Evolutionary conservation across 1,140 invertebrate species (phyloP).

Genomic region (Harpegnathos saltator): DNA sequence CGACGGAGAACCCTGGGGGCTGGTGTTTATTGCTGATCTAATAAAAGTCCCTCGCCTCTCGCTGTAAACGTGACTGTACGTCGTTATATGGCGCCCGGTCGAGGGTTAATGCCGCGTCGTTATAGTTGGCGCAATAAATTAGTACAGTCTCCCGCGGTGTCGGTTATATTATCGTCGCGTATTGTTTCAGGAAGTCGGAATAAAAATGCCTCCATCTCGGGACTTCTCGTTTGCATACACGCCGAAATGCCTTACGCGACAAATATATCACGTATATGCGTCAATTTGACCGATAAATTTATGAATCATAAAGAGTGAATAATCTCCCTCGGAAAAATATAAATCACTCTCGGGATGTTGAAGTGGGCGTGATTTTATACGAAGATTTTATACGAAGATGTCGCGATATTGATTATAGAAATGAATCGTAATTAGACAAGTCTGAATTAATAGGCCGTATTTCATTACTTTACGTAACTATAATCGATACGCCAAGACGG

Average conservation of each 20-base stretch:
- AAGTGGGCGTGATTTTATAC: slow-evolving; percentile 5
- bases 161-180: slow-evolving; percentile 17
- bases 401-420: neutral
- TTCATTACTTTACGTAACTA: slow-evolving; percentile 21
- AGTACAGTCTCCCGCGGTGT: slow-evolving; percentile 22
- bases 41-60: slow-evolving; percentile 81
- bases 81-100: slow-evolving; percentile 50
- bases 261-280: neutral
- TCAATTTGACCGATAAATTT: neutral
- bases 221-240: slow-evolving; percentile 12
- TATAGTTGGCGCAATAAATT: slow-evolving; percentile 51
- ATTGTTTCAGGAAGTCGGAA: slow-evolving; percentile 30
- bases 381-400: too few species aligned
- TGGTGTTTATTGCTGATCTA: slow-evolving; percentile 80
- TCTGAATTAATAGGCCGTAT: neutral
- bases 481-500: slow-evolving; percentile 17
- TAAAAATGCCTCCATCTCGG: slow-evolving; percentile 5
- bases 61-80: slow-evolving; percentile 72
- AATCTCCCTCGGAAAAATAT: neutral
- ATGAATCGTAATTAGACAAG: neutral
- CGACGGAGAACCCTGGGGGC: slow-evolving; percentile 68
- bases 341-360: neutral
- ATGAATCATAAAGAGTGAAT: neutral
- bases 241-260: neutral
- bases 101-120: too few species aligned